Evolutionary conservation across 2,888 invertebrate species (phyloP).

Genomic region (Neoitamus cyanurus): DNA sequence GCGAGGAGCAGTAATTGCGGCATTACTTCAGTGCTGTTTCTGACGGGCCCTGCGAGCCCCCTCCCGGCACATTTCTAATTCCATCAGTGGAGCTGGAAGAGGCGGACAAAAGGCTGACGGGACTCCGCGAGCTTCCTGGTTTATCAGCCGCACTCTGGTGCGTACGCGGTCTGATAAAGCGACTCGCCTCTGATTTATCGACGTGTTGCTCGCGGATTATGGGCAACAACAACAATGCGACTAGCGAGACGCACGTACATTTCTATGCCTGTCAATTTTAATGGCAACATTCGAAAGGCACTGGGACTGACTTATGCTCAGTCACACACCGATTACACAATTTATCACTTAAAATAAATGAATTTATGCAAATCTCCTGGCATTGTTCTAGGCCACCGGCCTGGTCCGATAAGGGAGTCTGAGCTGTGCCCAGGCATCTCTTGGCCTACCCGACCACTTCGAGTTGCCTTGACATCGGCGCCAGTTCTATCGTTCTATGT

Average conservation of each 20-base stretch:
- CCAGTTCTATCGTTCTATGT: background rate
- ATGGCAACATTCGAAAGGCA: background rate
- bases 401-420: background rate
- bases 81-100: background rate
- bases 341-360: slow-evolving; percentile 24
- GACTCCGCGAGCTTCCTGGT: background rate
- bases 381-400: background rate
- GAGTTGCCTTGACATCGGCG: background rate
- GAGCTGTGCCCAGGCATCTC: background rate
- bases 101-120: too few species aligned
- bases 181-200: background rate
- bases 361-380: slow-evolving; percentile 11
- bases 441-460: background rate
- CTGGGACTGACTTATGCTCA: background rate
- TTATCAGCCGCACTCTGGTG: background rate
- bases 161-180: background rate
- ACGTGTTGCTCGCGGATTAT: background rate
- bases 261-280: background rate
- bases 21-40: background rate
- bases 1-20: background rate
- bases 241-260: background rate
- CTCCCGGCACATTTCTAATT: background rate
- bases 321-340: slow-evolving; percentile 16
- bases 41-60: background rate
- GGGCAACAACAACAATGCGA: background rate